These are phyloP conservation scores for Athalia rosae DNA, from an alignment of 2,888 invertebrate genomes.

Conservation along the genomic window DNA sequence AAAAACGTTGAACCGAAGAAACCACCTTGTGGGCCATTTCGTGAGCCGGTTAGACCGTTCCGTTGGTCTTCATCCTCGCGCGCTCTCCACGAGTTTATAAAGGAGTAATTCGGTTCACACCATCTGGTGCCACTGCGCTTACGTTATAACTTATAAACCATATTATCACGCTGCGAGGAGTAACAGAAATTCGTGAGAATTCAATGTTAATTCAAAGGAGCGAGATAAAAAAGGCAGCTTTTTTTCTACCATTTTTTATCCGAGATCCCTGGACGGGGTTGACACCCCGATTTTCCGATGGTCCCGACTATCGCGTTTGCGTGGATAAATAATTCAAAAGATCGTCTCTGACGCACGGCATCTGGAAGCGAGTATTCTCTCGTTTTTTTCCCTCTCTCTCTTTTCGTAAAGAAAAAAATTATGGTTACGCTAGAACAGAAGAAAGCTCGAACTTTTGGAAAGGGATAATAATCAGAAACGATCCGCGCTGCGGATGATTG, in stretches of 20 bases:
- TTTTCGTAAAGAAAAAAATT: too few species aligned
- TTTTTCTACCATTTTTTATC: too few species aligned
- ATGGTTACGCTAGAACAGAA: too few species aligned
- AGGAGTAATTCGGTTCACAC: not conserved
- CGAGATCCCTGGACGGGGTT: not conserved
- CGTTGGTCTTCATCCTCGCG: slow-evolving; percentile 10
- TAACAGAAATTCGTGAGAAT: too few species aligned
- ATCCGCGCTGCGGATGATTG: too few species aligned
- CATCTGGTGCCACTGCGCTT: slow-evolving; percentile 5
- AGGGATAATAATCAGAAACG: too few species aligned
- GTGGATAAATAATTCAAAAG: not conserved
- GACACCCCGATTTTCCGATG: not conserved
- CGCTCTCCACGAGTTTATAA: not conserved
- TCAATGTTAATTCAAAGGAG: too few species aligned
- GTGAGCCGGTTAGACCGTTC: slow-evolving; percentile 34
- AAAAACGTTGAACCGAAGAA: slow-evolving; percentile 43
- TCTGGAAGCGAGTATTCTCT: not conserved
- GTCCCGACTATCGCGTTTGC: not conserved
- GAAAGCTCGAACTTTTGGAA: not conserved
- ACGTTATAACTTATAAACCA: too few species aligned
- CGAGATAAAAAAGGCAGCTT: too few species aligned
- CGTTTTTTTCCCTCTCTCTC: not conserved
- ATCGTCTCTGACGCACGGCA: not conserved
- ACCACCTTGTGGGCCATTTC: slow-evolving; percentile 34
- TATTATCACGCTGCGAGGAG: too few species aligned